Percentiles rank a stretch among this genome's conserved stretches.
These are phyloP conservation scores for Salarias fasciatus DNA, from an alignment of 2,797 vertebrate genomes.

Conservation along the genomic window DNA sequence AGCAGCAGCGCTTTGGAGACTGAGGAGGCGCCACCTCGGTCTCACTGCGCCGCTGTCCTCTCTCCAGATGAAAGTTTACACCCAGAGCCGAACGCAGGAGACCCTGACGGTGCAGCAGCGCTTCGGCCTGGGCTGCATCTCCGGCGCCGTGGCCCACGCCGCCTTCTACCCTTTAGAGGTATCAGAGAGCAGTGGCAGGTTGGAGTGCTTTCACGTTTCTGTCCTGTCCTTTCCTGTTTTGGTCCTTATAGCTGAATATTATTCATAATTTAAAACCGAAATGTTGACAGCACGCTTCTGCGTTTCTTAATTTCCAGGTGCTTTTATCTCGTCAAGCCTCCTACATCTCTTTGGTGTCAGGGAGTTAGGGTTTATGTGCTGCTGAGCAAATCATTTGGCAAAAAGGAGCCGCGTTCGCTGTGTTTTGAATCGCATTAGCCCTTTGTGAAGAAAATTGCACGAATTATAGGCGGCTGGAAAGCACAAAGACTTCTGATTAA, in stretches of 20 bases:
- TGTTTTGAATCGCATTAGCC: too few species aligned
- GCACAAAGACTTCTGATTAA: too few species aligned
- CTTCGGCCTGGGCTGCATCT: conserved; percentile 81
- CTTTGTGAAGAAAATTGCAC: too few species aligned
- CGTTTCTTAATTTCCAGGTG: too few species aligned
- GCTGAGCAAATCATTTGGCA: too few species aligned
- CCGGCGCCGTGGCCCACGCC: conserved; percentile 79
- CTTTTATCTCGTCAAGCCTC: neutral
- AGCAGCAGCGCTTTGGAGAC: conserved; percentile 17
- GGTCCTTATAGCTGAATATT: too few species aligned
- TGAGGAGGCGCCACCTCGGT: conserved; percentile 10
- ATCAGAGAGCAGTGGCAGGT: conserved; percentile 65
- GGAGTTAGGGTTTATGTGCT: too few species aligned
- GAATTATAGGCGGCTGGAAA: too few species aligned
- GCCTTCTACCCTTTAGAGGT: conserved; percentile 86
- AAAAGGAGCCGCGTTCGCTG: too few species aligned
- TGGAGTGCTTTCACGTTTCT: conserved; percentile 41
- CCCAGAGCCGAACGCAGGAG: conserved; percentile 65
- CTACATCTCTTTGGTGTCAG: too few species aligned
- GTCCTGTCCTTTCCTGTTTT: conserved; percentile 6
- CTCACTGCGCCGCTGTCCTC: conserved; percentile 5
- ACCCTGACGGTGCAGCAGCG: conserved; percentile 78
- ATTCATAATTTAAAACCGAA: too few species aligned
- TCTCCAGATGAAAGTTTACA: conserved; percentile 77
- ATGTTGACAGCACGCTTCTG: too few species aligned